Percentiles rank a stretch among this genome's conserved stretches.
These are phyloP conservation scores for Cecidostiba fungosa DNA, from an alignment of 2,888 invertebrate genomes.

Conservation along the genomic window DNA sequence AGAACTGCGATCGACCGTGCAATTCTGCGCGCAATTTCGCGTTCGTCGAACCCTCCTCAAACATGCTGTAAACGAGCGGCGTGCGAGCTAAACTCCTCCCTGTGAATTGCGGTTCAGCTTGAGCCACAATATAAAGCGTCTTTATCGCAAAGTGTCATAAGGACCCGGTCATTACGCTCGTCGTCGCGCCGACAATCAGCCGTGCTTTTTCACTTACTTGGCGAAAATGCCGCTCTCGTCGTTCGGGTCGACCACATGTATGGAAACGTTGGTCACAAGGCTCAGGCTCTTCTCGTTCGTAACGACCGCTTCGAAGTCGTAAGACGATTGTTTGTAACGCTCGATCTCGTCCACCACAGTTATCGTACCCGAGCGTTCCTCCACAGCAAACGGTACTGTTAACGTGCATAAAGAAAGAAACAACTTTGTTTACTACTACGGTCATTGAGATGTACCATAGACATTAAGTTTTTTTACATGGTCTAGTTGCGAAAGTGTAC, in stretches of 20 bases:
- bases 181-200: background rate
- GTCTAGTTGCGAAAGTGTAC: too few relatives aligned
- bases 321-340: constrained; percentile 86
- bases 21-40: background rate
- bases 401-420: constrained; percentile 64
- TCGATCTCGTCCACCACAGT: constrained; percentile 90
- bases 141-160: constrained; percentile 25
- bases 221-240: constrained; percentile 86
- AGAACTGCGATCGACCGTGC: too few relatives aligned
- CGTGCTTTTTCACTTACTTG: constrained; percentile 81
- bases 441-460: background rate
- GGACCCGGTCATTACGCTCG: constrained; percentile 13
- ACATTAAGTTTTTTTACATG: too few relatives aligned
- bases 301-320: constrained; percentile 92
- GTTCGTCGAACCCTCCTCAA: constrained; percentile 11
- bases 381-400: constrained; percentile 94
- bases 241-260: constrained; percentile 90
- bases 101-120: background rate
- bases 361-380: constrained; percentile 92
- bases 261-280: constrained; percentile 90
- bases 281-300: constrained; percentile 85
- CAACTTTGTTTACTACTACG: background rate
- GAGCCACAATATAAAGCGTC: constrained; percentile 7
- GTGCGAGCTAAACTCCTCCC: background rate
- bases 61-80: background rate